phyloP scores from a whole-genome alignment of 2,797 vertebrate species.

The Anableps anableps region DNA sequence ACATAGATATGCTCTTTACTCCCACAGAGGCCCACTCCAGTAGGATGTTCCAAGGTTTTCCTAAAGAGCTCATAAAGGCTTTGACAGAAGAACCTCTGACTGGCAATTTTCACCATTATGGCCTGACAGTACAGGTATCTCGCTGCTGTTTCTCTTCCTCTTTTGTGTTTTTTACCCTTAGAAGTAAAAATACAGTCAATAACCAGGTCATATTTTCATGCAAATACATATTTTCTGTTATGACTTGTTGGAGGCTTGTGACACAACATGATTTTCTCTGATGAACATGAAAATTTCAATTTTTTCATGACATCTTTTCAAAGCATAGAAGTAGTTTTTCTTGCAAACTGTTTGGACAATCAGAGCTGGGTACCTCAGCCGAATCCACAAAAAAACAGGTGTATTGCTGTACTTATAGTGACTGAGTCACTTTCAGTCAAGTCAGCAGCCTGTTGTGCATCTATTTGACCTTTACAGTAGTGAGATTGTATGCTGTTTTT shows the following conservation, averaged over 20 bases:
- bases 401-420: background rate
- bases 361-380: background rate
- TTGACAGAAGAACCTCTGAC: slow-evolving; percentile 80
- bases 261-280: background rate
- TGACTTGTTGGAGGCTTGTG: background rate
- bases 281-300: background rate
- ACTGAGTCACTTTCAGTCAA: background rate
- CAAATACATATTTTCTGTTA: background rate
- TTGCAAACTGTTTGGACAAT: background rate
- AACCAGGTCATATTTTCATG: background rate
- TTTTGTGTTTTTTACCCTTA: slow-evolving; percentile 6
- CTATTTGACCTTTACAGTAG: background rate
- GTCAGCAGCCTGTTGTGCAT: background rate
- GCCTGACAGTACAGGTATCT: slow-evolving; percentile 76
- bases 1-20: background rate
- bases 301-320: background rate
- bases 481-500: background rate
- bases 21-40: slow-evolving; percentile 76
- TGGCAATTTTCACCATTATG: slow-evolving; percentile 84
- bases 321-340: background rate
- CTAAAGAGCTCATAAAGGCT: slow-evolving; percentile 71
- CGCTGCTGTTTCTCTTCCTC: slow-evolving; percentile 19
- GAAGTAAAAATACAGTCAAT: slow-evolving; percentile 6
- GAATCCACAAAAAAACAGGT: background rate
- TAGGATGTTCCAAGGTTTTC: slow-evolving; percentile 77